Evolutionary conservation across 2,888 invertebrate genomes (phyloP).

Genomic region (Mamestra brassicae): DNA sequence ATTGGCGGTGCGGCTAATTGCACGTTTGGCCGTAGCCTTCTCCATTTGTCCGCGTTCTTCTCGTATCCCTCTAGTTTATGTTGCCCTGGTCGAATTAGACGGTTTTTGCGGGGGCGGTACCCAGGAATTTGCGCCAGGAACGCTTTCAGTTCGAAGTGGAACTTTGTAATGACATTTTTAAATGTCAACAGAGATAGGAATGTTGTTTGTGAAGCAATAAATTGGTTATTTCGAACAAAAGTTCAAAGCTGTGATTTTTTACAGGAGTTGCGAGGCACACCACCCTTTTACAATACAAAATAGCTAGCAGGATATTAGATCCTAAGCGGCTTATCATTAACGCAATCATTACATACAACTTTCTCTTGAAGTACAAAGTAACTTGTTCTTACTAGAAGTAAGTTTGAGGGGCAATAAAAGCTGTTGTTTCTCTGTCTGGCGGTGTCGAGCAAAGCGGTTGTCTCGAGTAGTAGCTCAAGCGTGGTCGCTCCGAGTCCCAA

Average conservation of each 20-base stretch:
- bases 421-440: slow-evolving; percentile 25
- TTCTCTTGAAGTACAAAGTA: slow-evolving; percentile 11
- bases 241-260: slow-evolving; percentile 10
- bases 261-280: neutral
- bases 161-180: slow-evolving; percentile 55
- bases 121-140: slow-evolving; percentile 46
- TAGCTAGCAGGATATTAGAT: neutral
- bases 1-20: slow-evolving; percentile 79
- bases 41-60: slow-evolving; percentile 74
- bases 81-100: slow-evolving; percentile 77
- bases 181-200: slow-evolving; percentile 43
- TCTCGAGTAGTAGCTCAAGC: slow-evolving; percentile 47
- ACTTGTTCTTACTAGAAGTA: slow-evolving; percentile 35
- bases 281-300: neutral
- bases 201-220: slow-evolving; percentile 40
- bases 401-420: slow-evolving; percentile 48
- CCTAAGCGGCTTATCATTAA: slow-evolving; percentile 14
- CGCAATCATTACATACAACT: slow-evolving; percentile 6
- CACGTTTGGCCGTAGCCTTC: slow-evolving; percentile 73
- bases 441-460: slow-evolving; percentile 46
- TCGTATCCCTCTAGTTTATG: slow-evolving; percentile 74
- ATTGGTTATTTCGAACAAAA: slow-evolving; percentile 29
- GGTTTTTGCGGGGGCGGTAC: slow-evolving; percentile 75
- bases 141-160: slow-evolving; percentile 34
- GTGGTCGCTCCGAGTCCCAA: slow-evolving; percentile 29